Base-by-base conservation (phyloP, 2,113 vertebrate genomes). In the Tilapia sparmanii region DNA sequence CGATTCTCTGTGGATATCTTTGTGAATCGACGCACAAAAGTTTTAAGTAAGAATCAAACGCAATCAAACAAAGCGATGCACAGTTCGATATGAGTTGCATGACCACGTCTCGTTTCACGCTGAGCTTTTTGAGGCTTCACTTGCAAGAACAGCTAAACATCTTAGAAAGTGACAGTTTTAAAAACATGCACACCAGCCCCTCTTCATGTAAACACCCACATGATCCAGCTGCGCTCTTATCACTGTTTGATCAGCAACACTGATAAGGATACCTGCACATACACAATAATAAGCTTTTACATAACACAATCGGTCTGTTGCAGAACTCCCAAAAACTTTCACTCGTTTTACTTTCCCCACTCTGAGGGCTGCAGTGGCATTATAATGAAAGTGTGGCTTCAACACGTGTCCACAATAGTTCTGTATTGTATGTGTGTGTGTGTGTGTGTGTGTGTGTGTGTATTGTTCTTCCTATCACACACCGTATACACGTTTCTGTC, bases 171-270 rank as follows among this genome's bases (percentile, higher is more conserved):
- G 84, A 78, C 50, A 82, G 68, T 47, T 83, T 80, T 31, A 22
- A 83, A 79, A 82, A 33, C 78, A 68, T 2, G 24, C 4, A 26
- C 50, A 73, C 24, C 35, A 52, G 71, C 19, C 57, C 7, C 42
- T 54, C 57, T 15, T 85, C 92, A 94, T 85, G 90, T 90, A 90
- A 38, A 84, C 81, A 71, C 92, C 92, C 87, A 57, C 92, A 89
- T 92, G 63, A 89, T 80, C 19, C 57, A 31, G 38, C 80, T 82
- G 12, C 24, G 24, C 52, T 1, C 8, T 29, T 83, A 38, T 80
- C n/a, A 1, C 57, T 19, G 82, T 81, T 85, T 80, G 68, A 94
- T 93, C 66, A 61, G 29, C 63, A 76, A 38, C 66, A 26, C 82
- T 80, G 93, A 89, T 91, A 90, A 59, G 73, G 45, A 92, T 29